Evolutionary conservation across 2,888 invertebrate species (phyloP), one percentile per base, ranked within the genome.

Genomic region (Cyrtodaria siliqua): DNA sequence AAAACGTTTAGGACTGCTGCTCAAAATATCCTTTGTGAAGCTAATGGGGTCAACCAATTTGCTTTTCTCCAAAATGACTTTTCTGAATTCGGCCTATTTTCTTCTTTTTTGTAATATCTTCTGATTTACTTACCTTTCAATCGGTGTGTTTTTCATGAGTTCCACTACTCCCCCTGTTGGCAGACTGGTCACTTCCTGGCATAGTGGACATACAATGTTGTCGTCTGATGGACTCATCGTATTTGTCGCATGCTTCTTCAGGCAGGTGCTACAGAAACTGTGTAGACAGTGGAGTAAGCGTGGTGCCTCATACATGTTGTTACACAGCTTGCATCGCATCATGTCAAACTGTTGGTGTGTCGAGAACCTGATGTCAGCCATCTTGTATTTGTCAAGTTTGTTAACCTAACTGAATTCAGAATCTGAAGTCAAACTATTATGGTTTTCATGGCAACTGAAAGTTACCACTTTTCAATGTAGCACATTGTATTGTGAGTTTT

Each of bases 231-330:
- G 57, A 27, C 18, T 24, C 8, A 38, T 38, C 16, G 24, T 63
- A 24, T 67, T 29, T 27, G 49, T 44, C 12, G 68, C 47, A 20
- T 86, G 84, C 4, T 70, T 68, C 8, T 84, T 66, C 24, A 91
- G 75, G 70, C 91, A 91, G 8, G 62, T 59, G 16, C 38, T 72
- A 68, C 91, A 91, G 75, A 89, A 91, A 29, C 87, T 89, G 79
- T 91, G 90, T 29, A 90, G 83, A 64, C 90, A 90, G 0, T 85
- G 81, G 38, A 90, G 79, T 20, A 89, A 52, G 59, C 88, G 87
- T 0, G 90, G 89, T 40, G 84, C 80, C 57, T 82, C 79, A 70
- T 84, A 89, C 2, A 87, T 84, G 6, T 79, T 83, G 42, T 84
- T 79, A 68, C 91, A 91, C 18, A 90, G 71, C 38, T 80, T 79